Conservation (phyloP, 2,113 vertebrate species). For the Bostrychus sinensis region DNA sequence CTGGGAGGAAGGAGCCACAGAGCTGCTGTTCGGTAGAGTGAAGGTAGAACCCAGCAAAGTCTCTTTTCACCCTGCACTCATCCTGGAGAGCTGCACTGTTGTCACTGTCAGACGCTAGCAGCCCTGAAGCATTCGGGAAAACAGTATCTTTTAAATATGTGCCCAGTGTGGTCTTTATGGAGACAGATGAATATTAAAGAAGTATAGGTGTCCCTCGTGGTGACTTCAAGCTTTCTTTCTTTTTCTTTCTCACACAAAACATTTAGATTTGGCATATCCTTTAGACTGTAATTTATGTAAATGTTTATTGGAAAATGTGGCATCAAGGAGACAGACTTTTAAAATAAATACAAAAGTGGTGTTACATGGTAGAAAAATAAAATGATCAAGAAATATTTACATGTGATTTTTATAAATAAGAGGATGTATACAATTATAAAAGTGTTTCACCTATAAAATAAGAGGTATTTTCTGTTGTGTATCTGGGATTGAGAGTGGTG, state of each 20-base stretch:
- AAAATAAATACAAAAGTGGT: neutral
- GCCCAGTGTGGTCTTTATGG: conserved; percentile 47
- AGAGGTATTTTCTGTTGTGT: neutral
- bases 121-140: conserved; percentile 58
- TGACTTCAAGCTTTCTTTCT: conserved; percentile 32
- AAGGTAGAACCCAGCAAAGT: conserved; percentile 57
- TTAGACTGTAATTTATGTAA: no score
- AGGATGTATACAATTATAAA: neutral
- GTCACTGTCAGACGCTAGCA: conserved; percentile 68
- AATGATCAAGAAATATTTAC: no score
- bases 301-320: conserved; percentile 11
- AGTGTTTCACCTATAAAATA: neutral
- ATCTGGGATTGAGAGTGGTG: no score
- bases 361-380: neutral
- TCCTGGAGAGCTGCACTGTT: conserved; percentile 61
- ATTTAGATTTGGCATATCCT: conserved; percentile 22
- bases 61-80: conserved; percentile 64
- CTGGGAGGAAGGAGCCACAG: conserved; percentile 49
- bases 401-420: no score
- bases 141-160: conserved; percentile 59
- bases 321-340: no score
- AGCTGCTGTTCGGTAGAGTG: conserved; percentile 41
- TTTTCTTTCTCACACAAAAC: conserved; percentile 28
- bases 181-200: conserved; percentile 53
- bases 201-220: conserved; percentile 61